Percentiles rank a stretch among this genome's conserved stretches.
Conservation (phyloP, 2,888 invertebrate genomes). For the Agapetus fuscipes region DNA sequence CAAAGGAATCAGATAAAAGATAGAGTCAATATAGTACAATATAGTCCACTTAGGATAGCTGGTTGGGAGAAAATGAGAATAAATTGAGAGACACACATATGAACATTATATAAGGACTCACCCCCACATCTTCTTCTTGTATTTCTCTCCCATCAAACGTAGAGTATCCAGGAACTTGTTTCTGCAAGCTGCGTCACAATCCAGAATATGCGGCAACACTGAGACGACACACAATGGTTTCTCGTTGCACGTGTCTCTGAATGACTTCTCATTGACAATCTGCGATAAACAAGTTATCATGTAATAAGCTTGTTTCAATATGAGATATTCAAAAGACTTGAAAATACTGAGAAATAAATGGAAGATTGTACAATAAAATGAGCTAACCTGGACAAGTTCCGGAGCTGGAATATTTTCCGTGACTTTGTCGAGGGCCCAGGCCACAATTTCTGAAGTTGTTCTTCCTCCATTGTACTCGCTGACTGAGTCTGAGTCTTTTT, state of each 20-base stretch:
- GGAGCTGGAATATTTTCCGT: conserved; percentile 85
- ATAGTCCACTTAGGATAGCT: too few species aligned
- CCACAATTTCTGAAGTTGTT: conserved; percentile 80
- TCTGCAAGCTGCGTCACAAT: conserved; percentile 89
- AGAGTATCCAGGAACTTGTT: conserved; percentile 74
- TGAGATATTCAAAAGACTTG: too few species aligned
- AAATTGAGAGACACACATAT: too few species aligned
- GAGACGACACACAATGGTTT: conserved; percentile 88
- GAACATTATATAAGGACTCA: too few species aligned
- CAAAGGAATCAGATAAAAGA: too few species aligned
- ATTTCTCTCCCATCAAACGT: conserved; percentile 72
- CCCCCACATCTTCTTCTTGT: conserved; percentile 93
- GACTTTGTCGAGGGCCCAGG: conserved; percentile 79
- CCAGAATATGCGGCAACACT: conserved; percentile 89
- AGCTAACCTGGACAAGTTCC: conserved; percentile 63
- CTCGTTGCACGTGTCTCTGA: conserved; percentile 72
- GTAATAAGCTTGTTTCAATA: too few species aligned
- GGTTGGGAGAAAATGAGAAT: too few species aligned
- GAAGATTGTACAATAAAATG: too few species aligned
- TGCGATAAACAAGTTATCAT: conserved; percentile 24
- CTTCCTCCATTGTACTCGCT: conserved; percentile 91
- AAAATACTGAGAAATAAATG: too few species aligned
- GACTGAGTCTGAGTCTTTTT: conserved; percentile 56
- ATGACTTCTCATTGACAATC: conserved; percentile 45
- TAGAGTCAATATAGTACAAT: too few species aligned